Evolutionary conservation across 2,888 invertebrate species (phyloP).

Genomic region (Diabrotica balteata): DNA sequence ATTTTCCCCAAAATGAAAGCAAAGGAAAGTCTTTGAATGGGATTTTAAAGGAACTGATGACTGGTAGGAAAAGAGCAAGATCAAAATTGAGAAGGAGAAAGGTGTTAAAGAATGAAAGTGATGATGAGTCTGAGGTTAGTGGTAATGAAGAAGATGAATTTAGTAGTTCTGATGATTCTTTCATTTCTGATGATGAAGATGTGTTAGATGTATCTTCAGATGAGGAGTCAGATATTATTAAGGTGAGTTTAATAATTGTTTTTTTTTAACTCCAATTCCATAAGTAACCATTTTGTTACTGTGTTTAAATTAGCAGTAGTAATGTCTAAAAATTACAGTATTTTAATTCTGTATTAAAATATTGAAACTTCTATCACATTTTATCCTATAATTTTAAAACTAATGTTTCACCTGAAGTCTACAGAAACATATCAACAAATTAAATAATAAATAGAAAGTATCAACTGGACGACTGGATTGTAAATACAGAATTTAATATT

Average conservation of each 20-base stretch:
- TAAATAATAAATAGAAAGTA: too few relatives aligned
- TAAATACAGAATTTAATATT: too few relatives aligned
- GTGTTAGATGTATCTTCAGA: conserved; percentile 49
- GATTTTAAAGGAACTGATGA: conserved; percentile 44
- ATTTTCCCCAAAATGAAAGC: conserved; percentile 56
- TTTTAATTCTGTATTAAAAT: too few relatives aligned
- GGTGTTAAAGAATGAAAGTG: conserved; percentile 44
- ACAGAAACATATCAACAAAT: too few relatives aligned
- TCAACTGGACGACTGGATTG: too few relatives aligned
- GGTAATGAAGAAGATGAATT: conserved; percentile 44
- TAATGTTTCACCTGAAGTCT: too few relatives aligned
- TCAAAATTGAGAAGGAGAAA: conserved; percentile 50
- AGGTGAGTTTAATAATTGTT: conserved; percentile 27
- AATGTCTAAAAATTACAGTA: too few relatives aligned
- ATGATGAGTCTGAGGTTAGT: conserved; percentile 50
- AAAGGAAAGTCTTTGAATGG: conserved; percentile 41
- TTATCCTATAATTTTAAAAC: too few relatives aligned
- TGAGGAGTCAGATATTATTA: conserved; percentile 47
- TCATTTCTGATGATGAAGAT: conserved; percentile 51
- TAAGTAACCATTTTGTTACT: too few relatives aligned
- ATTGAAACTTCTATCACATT: too few relatives aligned
- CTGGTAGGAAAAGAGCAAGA: conserved; percentile 45
- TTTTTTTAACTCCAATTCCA: too few relatives aligned
- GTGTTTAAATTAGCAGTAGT: too few relatives aligned
- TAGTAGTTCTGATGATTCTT: conserved; percentile 51